Base-by-base conservation (phyloP, 2,888 invertebrate species). In the Polydesmus complanatus region DNA sequence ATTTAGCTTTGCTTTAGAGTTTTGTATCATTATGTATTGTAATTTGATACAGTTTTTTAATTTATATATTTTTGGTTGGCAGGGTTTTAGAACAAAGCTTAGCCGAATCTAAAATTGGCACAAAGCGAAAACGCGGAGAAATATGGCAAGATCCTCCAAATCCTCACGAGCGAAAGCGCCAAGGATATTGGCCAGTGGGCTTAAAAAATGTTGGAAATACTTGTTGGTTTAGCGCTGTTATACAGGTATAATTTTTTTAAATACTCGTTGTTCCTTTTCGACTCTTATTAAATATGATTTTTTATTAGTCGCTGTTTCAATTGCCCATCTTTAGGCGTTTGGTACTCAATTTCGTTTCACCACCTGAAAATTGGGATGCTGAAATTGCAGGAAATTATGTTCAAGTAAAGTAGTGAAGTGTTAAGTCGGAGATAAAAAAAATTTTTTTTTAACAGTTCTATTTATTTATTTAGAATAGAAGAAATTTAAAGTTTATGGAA, bases 201-300 rank as follows among this genome's bases (percentile, higher is more conserved):
- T 68, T 77, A 56, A 75, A 75, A 66, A 77, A 77, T 69, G 74
- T 77, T 5, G 77, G 77, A 56, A 77, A 77, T 62, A 76, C 76
- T 0, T 77, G 77, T 67, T 77, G 77, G 77, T 77, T 77, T 65
- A 75, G 74, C 68, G 75, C 75, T 62, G 75, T 77, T n/a, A 75
- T 76, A 60, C 76, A 76, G 70, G 74, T 74, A 62, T 25, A 3
- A 25, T 23, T n/a, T n/a, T n/a, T n/a, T n/a, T n/a, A 26, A 19
- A 23, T 56, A 27, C 8, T 56, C 26, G 54, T 27, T 52, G 37
- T 27, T 54, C 48, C 49, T 51, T 14, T 26, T 54, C 5, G 26
- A 26, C 11, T 11, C 5, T 54, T 25, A 18, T 11, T 26, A 53
- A 23, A 25, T 47, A 47, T 47, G 60, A 60, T 61, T 64, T 26